phyloP scores from a whole-genome alignment of 2,888 invertebrate genomes.

The Drosophila fungiperda region DNA sequence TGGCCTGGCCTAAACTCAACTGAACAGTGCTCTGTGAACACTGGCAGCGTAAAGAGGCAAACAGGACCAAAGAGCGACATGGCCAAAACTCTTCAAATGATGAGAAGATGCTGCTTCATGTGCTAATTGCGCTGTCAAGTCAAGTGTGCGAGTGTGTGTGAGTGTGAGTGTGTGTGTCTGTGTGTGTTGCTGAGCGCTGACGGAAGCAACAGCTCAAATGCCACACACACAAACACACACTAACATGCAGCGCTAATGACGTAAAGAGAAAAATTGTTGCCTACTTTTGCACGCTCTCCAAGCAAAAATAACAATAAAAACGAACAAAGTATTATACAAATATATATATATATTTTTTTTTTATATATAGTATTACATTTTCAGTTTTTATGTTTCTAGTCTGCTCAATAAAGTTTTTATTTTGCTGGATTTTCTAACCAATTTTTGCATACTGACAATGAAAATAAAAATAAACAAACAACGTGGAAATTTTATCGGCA shows the following conservation, averaged over 20 bases:
- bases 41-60: conserved; percentile 21
- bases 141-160: conserved; percentile 39
- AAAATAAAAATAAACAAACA: conserved; percentile 14
- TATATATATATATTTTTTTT: neutral
- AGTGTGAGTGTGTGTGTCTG: conserved; percentile 4
- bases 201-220: conserved; percentile 78
- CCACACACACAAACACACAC: conserved; percentile 33
- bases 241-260: conserved; percentile 15
- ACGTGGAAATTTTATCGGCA: conserved; percentile 52
- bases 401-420: conserved; percentile 31
- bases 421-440: conserved; percentile 2
- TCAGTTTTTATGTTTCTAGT: conserved; percentile 25
- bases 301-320: conserved; percentile 13
- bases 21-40: neutral
- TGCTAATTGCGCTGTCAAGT: conserved; percentile 81
- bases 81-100: conserved; percentile 63
- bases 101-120: conserved; percentile 80
- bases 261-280: conserved; percentile 71
- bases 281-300: conserved; percentile 71
- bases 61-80: conserved; percentile 51
- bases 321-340: conserved; percentile 28
- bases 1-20: conserved; percentile 5
- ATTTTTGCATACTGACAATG: conserved; percentile 3
- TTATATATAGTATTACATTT: conserved; percentile 28
- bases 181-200: conserved; percentile 19